Conservation (phyloP, 2,797 vertebrate species). For the Borostomias antarcticus region DNA sequence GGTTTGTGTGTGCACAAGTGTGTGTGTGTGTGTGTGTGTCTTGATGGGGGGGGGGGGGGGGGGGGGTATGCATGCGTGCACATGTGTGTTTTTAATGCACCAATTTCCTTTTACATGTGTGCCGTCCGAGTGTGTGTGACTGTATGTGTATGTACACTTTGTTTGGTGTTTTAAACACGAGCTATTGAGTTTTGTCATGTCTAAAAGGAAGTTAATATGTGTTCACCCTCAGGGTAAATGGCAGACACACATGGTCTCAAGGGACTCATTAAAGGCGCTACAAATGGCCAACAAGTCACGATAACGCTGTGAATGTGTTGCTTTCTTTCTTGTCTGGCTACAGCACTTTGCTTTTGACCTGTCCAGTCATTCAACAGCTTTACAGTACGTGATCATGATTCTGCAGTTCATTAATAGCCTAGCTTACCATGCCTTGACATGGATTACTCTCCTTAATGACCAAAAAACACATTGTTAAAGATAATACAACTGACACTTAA, state of each 20-base stretch:
- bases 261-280: not conserved
- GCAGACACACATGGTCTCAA: slow-evolving; percentile 52
- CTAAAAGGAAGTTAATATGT: no score
- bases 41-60: no score
- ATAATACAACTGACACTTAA: slow-evolving; percentile 15
- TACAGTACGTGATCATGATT: not conserved
- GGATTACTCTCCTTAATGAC: not conserved
- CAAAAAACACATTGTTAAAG: slow-evolving; percentile 8
- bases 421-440: slow-evolving; percentile 13
- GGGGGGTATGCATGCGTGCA: not conserved
- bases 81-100: no score
- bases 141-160: not conserved
- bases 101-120: no score
- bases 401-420: slow-evolving; percentile 10
- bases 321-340: not conserved
- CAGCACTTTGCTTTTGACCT: not conserved
- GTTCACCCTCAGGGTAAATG: no score
- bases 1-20: slow-evolving; percentile 11
- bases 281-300: not conserved
- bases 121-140: slow-evolving; percentile 5
- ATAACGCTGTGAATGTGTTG: not conserved
- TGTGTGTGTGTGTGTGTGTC: not conserved
- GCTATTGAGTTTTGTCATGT: slow-evolving; percentile 55
- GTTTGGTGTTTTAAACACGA: slow-evolving; percentile 62
- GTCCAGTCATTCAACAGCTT: not conserved